Evolutionary conservation across 2,888 invertebrate species (phyloP).

Genomic region (Yponomeuta evonymella): DNA sequence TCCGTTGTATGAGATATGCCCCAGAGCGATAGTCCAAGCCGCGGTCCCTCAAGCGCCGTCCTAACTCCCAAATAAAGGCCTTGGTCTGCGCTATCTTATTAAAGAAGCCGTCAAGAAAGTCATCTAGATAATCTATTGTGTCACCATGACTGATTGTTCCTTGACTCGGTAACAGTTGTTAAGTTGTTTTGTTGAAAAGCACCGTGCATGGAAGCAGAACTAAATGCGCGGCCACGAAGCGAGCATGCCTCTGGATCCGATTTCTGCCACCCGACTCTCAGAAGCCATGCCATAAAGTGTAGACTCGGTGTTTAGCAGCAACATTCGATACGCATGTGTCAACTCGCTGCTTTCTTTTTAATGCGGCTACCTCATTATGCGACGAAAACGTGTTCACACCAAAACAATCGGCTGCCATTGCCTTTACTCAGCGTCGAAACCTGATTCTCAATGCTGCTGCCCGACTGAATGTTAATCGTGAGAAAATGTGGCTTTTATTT

Average conservation of each 20-base stretch:
- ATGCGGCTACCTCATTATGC: constrained; percentile 51
- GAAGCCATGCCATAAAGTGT: constrained; percentile 25
- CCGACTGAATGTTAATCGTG: constrained; percentile 13
- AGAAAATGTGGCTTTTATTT: not conserved
- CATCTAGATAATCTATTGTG: not conserved
- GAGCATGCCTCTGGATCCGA: constrained; percentile 61
- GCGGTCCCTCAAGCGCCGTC: no score
- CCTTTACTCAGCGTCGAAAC: constrained; percentile 41
- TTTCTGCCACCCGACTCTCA: constrained; percentile 42
- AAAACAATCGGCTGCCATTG: constrained; percentile 36
- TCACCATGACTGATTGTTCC: not conserved
- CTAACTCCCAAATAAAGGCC: no score
- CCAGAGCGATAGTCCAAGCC: no score
- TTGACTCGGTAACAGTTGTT: not conserved
- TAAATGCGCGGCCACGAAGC: constrained; percentile 45
- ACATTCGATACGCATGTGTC: constrained; percentile 34
- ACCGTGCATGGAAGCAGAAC: constrained; percentile 44
- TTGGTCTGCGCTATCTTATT: not conserved
- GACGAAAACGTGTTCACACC: constrained; percentile 47
- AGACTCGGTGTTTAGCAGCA: constrained; percentile 16
- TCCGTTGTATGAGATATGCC: no score
- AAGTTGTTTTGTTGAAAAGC: not conserved
- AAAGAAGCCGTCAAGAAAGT: not conserved
- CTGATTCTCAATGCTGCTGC: constrained; percentile 36
- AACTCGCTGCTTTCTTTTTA: constrained; percentile 45